Evolutionary conservation across 1,140 invertebrate species (phyloP), one percentile per base, ranked within the genome.

Genomic region (Pomacea maculata): DNA sequence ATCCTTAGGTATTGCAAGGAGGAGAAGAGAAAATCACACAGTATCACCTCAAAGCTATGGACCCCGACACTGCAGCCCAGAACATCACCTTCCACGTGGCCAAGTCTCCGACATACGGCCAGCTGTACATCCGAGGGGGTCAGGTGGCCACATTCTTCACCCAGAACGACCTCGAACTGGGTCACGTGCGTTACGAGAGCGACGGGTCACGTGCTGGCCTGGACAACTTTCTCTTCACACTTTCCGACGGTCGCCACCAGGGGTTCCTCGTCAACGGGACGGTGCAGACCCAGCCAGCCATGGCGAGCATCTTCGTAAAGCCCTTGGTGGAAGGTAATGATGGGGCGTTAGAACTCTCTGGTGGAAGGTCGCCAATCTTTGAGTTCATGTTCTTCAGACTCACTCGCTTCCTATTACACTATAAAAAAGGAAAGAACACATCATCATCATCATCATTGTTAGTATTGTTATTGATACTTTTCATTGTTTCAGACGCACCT

Each of bases 31-130:
- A 83, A 12, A 80, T 92, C 15, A 85, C 86, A 19, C 74, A 86
- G 6, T 55, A 75, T 21, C 86, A 91, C 79, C 86, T 93, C 15
- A 83, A 85, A 68, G 88, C 92, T 5, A 86, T 87, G 5, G 92
- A 92, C 83, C 91, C 90, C 19, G 91, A 92, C 79, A 91, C 91
- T 34, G 83, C 87, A 12, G 87, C 88, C 29, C 85, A 88, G 70
- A 91, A 91, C 77, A 85, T 90, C 15, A 89, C 90, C 63, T 91
- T 87, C 83, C 83, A 85, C 64, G 86, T 92, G 17, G 86, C 86
- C 21, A 88, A 91, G 80, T 87, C 85, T 54, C 91, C 92, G 9
- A 86, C 86, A 9, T 90, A 91, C 79, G 92, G 92, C 9, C 85
- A 86, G 52, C 76, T 92, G 7, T 88, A 86, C 77, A 87, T 88